Base-by-base conservation (phyloP, 2,888 invertebrate species). In the Drosophila eohydei region DNA sequence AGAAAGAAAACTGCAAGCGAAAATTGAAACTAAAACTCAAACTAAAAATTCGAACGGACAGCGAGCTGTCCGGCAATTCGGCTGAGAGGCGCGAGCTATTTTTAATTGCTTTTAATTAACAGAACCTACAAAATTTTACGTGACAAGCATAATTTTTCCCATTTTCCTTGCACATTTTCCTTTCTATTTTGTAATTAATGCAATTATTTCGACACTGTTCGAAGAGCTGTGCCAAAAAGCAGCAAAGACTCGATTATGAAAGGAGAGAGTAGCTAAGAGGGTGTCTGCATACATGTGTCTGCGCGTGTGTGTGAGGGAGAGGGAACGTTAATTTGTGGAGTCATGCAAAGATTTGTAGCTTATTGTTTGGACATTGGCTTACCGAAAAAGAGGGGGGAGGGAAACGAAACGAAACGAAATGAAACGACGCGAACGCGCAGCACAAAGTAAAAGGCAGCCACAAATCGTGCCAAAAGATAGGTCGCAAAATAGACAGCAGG, bases 31-130 rank as follows among this genome's bases (percentile, higher is more conserved):
- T 46, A 59, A 71, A 28, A 28, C 52, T 58, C 56, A 70, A 65
- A 75, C 62, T 62, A 48, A 54, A 50, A 63, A 62, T 28, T 63
- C 52, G 50, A 71, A 50, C 57, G 65, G 70, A 64, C 62, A 66
- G 60, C 76, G 62, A 56, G 57, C 50, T 80, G 80, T 64, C 68
- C 69, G 77, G 81, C 77, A 71, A 86, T 82, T 44, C 36, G 41
- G 66, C 50, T 44, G 69, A 69, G 81, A 69, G 59, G 71, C 67
- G 61, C 61, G 54, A 59, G 70, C 89, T 82, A 83, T 89, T 87
- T 90, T 80, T 82, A 87, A 90, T 89, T 90, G 88, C 82, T 72
- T 89, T 81, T 82, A 89, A 90, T 90, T 90, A 87, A 78, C 65
- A 61, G 71, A 76, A 72, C 68, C 88, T 74, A 63, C 78, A 65